These are phyloP conservation scores for Drosophila meridiana DNA, from an alignment of 2,888 invertebrate species.

Conservation along the genomic window DNA sequence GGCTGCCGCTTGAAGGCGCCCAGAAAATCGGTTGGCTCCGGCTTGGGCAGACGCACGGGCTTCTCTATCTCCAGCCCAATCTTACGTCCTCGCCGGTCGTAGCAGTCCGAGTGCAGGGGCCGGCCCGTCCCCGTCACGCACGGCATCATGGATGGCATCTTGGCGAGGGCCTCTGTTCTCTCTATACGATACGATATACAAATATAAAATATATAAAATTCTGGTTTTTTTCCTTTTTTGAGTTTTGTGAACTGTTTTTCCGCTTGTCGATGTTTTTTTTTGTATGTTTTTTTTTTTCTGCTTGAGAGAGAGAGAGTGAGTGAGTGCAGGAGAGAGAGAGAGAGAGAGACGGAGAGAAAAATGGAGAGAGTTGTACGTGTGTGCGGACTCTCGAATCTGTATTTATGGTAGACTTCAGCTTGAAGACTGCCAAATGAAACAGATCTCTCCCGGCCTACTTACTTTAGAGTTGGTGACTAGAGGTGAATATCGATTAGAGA, in stretches of 20 bases:
- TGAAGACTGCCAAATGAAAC: neutral
- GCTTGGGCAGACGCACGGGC: conserved; percentile 10
- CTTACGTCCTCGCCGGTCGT: conserved; percentile 49
- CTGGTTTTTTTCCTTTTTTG: neutral
- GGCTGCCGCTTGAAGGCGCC: conserved; percentile 20
- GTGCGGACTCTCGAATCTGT: neutral
- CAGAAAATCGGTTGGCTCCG: conserved; percentile 1
- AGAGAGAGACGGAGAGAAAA: conserved; percentile 1
- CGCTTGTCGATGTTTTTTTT: neutral
- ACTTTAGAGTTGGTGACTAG: neutral
- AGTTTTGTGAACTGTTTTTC: neutral
- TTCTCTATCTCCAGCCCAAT: conserved; percentile 46
- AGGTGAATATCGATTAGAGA: neutral
- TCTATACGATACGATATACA: neutral
- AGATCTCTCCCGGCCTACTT: neutral
- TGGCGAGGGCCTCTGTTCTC: neutral
- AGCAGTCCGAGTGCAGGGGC: conserved; percentile 53
- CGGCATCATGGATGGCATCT: conserved; percentile 49
- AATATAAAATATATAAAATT: neutral
- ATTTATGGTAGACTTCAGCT: too few species aligned
- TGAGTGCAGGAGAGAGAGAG: conserved; percentile 1
- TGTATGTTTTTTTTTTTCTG: neutral
- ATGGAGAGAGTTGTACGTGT: conserved; percentile 1
- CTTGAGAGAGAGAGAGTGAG: neutral
- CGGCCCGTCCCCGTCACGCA: conserved; percentile 44